phyloP scores from a whole-genome alignment of 2,888 invertebrate genomes.

The Chrysolina americana region DNA sequence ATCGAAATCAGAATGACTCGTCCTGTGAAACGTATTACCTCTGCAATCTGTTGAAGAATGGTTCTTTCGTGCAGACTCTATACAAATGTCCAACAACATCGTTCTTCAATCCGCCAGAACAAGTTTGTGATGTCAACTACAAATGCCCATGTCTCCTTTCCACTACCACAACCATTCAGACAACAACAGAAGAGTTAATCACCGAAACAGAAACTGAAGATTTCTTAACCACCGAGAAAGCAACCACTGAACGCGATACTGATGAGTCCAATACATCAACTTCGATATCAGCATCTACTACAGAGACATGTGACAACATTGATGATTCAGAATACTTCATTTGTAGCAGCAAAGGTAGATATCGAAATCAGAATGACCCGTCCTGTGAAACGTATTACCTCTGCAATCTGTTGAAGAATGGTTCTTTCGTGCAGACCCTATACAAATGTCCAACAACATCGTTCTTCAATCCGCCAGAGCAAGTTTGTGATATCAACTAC shows the following conservation, averaged over 20 bases:
- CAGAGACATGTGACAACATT: constrained; percentile 23
- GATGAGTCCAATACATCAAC: neutral
- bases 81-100: too few species aligned
- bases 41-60: too few species aligned
- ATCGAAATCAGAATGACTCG: too few species aligned
- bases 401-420: constrained; percentile 65
- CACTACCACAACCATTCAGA: too few species aligned
- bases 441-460: constrained; percentile 28
- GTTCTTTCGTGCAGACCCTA: constrained; percentile 63
- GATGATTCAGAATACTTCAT: constrained; percentile 32
- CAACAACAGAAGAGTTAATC: constrained; percentile 16
- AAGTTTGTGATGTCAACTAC: too few species aligned
- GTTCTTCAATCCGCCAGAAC: too few species aligned
- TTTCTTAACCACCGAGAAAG: too few species aligned
- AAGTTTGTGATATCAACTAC: constrained; percentile 68
- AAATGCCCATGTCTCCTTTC: too few species aligned
- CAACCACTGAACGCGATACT: too few species aligned
- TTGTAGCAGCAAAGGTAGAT: constrained; percentile 46
- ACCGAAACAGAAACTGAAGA: too few species aligned
- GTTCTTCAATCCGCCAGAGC: constrained; percentile 66
- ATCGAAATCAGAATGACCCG: constrained; percentile 55
- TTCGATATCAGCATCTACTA: neutral
- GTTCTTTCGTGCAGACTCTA: too few species aligned
- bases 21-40: too few species aligned
- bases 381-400: constrained; percentile 64